Conservation (phyloP, 2,797 vertebrate genomes). For the Acestrorhynchus altus region DNA sequence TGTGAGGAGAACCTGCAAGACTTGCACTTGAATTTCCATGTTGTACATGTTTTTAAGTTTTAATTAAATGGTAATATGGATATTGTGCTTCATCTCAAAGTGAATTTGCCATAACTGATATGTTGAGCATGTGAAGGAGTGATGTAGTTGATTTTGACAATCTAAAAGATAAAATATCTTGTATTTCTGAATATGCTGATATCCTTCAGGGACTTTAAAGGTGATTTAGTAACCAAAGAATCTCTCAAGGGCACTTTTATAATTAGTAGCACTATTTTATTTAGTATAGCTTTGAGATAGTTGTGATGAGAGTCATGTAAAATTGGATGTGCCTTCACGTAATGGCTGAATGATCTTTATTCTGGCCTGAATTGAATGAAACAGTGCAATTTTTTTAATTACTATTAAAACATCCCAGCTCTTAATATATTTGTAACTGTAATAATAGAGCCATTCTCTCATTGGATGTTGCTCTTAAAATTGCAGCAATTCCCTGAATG, state of each 20-base stretch:
- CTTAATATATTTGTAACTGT: slow-evolving; percentile 24
- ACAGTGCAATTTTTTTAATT: slow-evolving; percentile 42
- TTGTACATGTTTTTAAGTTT: slow-evolving; percentile 9
- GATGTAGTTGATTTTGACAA: slow-evolving; percentile 9
- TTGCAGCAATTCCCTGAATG: slow-evolving; percentile 79
- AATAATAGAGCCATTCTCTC: slow-evolving; percentile 68
- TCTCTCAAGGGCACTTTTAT: background rate
- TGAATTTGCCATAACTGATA: slow-evolving; percentile 33
- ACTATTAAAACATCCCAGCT: no score
- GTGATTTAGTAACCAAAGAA: slow-evolving; percentile 41
- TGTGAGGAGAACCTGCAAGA: slow-evolving; percentile 21
- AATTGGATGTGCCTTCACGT: background rate
- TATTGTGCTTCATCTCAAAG: slow-evolving; percentile 46
- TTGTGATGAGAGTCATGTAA: background rate
- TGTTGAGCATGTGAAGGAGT: slow-evolving; percentile 38
- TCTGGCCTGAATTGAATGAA: background rate
- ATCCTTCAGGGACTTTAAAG: slow-evolving; percentile 28
- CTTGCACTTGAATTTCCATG: slow-evolving; percentile 39
- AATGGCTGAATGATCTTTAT: background rate
- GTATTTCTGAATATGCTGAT: slow-evolving; percentile 13
- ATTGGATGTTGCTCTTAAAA: slow-evolving; percentile 61
- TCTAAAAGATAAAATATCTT: slow-evolving; percentile 10
- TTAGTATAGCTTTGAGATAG: background rate
- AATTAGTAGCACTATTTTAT: slow-evolving; percentile 9
- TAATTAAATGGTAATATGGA: slow-evolving; percentile 16